Conservation (phyloP, 2,113 vertebrate genomes). For the Pyxicephalus adspersus region DNA sequence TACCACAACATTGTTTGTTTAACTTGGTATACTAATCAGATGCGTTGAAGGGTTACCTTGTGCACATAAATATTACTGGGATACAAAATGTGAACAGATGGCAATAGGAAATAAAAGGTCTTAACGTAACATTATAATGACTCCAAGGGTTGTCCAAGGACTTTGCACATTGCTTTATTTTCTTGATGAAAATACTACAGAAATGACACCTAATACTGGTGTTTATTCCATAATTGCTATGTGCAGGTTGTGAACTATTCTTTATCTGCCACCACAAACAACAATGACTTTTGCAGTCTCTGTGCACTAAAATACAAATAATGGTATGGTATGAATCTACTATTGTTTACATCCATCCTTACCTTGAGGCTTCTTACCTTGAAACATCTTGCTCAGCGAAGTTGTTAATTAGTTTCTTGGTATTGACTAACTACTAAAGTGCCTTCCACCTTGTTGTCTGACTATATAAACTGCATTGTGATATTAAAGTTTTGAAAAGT, state of each 20-base stretch:
- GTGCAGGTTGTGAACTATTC: slow-evolving; percentile 53
- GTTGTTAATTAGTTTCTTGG: no score
- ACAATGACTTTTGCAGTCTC: not conserved
- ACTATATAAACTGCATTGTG: no score
- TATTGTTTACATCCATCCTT: no score
- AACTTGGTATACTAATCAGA: slow-evolving; percentile 71
- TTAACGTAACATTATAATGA: slow-evolving; percentile 53
- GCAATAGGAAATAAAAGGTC: slow-evolving; percentile 36
- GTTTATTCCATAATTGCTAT: slow-evolving; percentile 13
- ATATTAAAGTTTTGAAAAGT: no score
- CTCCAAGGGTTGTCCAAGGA: slow-evolving; percentile 55
- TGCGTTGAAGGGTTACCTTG: slow-evolving; percentile 63
- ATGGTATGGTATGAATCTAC: not conserved
- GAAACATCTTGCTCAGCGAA: no score
- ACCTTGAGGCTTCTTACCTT: no score
- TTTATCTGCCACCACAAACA: slow-evolving; percentile 22
- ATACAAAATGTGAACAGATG: slow-evolving; percentile 59
- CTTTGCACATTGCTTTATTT: slow-evolving; percentile 55
- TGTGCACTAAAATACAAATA: not conserved
- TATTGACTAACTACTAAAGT: no score
- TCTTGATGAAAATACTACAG: slow-evolving; percentile 22
- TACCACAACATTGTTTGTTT: slow-evolving; percentile 64
- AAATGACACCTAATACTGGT: slow-evolving; percentile 19
- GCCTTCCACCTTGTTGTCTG: no score
- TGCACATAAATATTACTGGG: slow-evolving; percentile 64